Base-by-base conservation (phyloP, 2,113 vertebrate genomes). In the Cyphomyrus discorhynchus region DNA sequence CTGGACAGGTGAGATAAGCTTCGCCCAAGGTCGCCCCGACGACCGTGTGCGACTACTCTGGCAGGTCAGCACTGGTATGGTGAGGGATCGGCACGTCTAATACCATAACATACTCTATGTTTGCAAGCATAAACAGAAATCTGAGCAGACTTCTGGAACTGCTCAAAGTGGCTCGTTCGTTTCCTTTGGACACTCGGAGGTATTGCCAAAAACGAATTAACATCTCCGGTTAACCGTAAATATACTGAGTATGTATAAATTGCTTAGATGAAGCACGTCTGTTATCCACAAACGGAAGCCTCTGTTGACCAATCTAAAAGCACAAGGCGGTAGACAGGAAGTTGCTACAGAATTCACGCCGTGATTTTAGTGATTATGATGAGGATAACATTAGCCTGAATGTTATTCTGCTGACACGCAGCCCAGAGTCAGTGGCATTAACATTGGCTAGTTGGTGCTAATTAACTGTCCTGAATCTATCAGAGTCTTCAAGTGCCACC, bases 221-320 rank as follows among this genome's bases (percentile, higher is more conserved):
- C 93, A 93, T 92, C 80, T 88, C 91, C 92, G 94, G 95, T 95
- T 95, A 94, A 95, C 95, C 90, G 90, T 92, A 88, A 90, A 91
- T 94, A 93, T 45, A 89, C 90, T 83, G 91, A 92, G 93, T 92
- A 93, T 93, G 93, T 93, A 91, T 92, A 93, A 93, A 92, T 92
- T 90, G 92, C 91, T 92, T 50, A 93, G 86, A 90, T 89, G 92
- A 93, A 90, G 94, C 92, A 93, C 86, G 52, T 86, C 87, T 84
- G 84, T 89, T 90, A 89, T 93, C 92, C 91, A 90, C 92, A 90
- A 93, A 91, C 52, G 21, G 90, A 90, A 88, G 87, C 53, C 90
- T 91, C 91, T 74, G 27, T 88, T 5, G 49, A 82, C 2, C 91
- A 88, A 90, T 89, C n/a, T 66, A 90, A 90, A 91, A 83, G 89